Evolutionary conservation across 2,113 vertebrate genomes (phyloP).

Genomic region (pig (Sus scrofa)): T2T-Sscrofa CM000827.6:96286001-96286500

Average conservation of each 20-base stretch:
- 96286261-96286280: neutral
- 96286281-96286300: neutral
- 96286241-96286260: neutral
- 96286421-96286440: neutral
- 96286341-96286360: neutral
- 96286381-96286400: neutral
- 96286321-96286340: neutral
- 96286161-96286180: no score
- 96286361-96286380: neutral
- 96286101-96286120: neutral
- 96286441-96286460: neutral
- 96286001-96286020: neutral
- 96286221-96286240: neutral
- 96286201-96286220: neutral
- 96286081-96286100: neutral
- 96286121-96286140: constrained; percentile 46
- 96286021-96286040: neutral
- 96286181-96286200: neutral
- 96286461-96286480: neutral
- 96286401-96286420: neutral
- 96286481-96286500: neutral
- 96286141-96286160: neutral
- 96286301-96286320: neutral
- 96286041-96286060: neutral
- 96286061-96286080: neutral